These are phyloP conservation scores for Melinaea marsaeus DNA, from an alignment of 2,888 invertebrate genomes.

Conservation along the genomic window DNA sequence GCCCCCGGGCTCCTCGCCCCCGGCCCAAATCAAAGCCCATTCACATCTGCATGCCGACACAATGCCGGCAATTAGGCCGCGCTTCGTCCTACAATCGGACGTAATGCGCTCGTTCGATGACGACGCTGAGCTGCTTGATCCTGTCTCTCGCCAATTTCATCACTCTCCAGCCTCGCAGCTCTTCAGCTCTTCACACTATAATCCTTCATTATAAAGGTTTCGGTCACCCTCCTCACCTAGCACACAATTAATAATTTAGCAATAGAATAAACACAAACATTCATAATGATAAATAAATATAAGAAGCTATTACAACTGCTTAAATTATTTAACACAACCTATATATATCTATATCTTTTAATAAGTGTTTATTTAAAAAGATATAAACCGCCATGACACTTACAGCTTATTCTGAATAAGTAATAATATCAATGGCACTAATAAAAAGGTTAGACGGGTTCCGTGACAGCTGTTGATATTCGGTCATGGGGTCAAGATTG, in stretches of 20 bases:
- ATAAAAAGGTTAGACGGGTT: constrained; percentile 8
- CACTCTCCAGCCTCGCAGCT: constrained; percentile 30
- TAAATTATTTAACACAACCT: no score
- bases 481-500: constrained; percentile 49
- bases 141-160: constrained; percentile 38
- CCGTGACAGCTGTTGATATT: constrained; percentile 29
- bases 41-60: constrained; percentile 79
- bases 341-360: no score
- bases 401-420: background rate
- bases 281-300: no score
- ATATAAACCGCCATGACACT: background rate
- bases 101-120: constrained; percentile 73
- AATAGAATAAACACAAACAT: no score
- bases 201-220: constrained; percentile 28
- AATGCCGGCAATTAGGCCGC: constrained; percentile 78
- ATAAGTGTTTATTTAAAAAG: background rate
- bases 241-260: no score
- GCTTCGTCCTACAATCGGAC: constrained; percentile 74
- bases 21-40: constrained; percentile 78
- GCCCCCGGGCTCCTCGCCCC: constrained; percentile 56
- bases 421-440: background rate
- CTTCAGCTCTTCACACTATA: constrained; percentile 32
- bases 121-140: constrained; percentile 43
- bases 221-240: background rate
- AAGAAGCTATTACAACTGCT: no score